Evolutionary conservation across 2,888 invertebrate species (phyloP), one percentile per base, ranked within the genome.

Genomic region (Idaea biselata): DNA sequence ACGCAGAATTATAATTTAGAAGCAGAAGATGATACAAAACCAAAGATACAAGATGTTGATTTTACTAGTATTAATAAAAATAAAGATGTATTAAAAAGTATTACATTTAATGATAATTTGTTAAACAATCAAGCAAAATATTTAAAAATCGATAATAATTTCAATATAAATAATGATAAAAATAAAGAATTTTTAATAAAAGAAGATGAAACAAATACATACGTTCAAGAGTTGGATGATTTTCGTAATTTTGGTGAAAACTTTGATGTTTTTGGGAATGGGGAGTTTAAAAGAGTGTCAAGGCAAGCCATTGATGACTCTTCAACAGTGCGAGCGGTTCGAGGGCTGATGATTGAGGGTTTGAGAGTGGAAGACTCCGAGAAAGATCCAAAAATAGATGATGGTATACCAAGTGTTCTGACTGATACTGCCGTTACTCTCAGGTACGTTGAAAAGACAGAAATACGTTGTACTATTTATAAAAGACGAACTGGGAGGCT

Each of bases 351-450:
- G 60, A 87, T 95, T 7, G 91, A 93, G 58, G 95, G 94, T 0
- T 61, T 95, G 4, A 87, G 95, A 59, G 82, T 95, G 0, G 95
- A 95, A 66, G 86, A 82, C 16, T 90, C 94, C 0, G 86, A 87
- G n/a, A 95, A 94, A 65, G 94, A 94, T 4, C 93, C 94, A 0
- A 87, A 87, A 64, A 88, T 91, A 1, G 93, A 92, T 6, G 82
- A 86, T 17, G 96, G 96, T 0, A 90, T 96, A 53, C 96, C 97
- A 0, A 94, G 94, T 68, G 93, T 97, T 18, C 79, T 96, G 64
- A 94, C 95, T 16, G 93, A 94, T 60, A 83, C 89, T 0, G 84
- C 88, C 2, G 94, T 95, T 18, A 91, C 92, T 14, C 79, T 97
- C 56, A 80, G 91, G 91, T 89, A 60, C 75, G 79, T 67, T 55